Evolutionary conservation across 1,140 invertebrate species (phyloP).

Genomic region (Brachystomella parvula): DNA sequence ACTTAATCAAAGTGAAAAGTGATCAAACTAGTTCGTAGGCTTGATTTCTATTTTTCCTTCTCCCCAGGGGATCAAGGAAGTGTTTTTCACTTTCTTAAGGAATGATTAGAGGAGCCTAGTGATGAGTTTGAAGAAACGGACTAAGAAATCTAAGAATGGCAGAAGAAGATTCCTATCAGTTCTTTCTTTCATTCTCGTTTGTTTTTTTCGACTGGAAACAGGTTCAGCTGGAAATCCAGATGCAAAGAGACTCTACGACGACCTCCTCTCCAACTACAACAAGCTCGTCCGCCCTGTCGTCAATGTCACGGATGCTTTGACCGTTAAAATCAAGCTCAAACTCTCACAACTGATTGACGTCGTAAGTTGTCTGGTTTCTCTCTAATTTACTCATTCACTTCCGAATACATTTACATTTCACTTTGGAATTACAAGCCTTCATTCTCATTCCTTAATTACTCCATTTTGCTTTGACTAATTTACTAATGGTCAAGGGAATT

Average conservation of each 20-base stretch:
- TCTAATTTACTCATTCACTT: neutral
- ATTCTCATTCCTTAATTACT: too few relatives aligned
- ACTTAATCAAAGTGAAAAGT: neutral
- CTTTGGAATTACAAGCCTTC: too few relatives aligned
- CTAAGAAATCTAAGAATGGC: neutral
- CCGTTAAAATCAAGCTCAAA: constrained; percentile 88
- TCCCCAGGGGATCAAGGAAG: neutral
- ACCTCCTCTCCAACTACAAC: constrained; percentile 86
- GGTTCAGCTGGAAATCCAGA: constrained; percentile 37
- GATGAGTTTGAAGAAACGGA: neutral
- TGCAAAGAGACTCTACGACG: constrained; percentile 82
- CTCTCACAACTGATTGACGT: constrained; percentile 90
- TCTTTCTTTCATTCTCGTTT: constrained; percentile 30
- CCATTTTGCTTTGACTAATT: too few relatives aligned
- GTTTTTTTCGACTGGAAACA: constrained; percentile 34
- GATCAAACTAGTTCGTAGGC: neutral
- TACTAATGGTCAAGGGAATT: too few relatives aligned
- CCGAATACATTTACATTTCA: too few relatives aligned
- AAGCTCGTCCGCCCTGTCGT: constrained; percentile 85
- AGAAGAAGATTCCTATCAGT: constrained; percentile 17
- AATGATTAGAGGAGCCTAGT: constrained; percentile 12
- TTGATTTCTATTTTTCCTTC: neutral
- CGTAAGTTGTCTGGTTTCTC: constrained; percentile 54
- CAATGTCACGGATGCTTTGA: constrained; percentile 83
- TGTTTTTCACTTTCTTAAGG: neutral